phyloP scores from a whole-genome alignment of 2,888 invertebrate genomes.

The Drosophila prolongata region DNA sequence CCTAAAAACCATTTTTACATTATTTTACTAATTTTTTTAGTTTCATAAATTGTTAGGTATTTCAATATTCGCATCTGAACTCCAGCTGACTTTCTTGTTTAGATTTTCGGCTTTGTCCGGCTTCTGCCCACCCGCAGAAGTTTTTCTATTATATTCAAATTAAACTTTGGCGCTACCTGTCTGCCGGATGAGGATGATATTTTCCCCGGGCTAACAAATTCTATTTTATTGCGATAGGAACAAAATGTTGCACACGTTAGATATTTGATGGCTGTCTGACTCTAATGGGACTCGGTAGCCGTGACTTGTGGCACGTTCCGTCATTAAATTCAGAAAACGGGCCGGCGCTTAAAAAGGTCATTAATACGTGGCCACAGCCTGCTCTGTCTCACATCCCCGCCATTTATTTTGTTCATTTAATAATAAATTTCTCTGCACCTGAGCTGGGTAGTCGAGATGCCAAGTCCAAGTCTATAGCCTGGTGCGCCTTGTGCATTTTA shows the following conservation, averaged over 20 bases:
- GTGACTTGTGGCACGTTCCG: slow-evolving; percentile 60
- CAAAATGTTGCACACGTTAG: slow-evolving; percentile 26
- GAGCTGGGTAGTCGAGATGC: slow-evolving; percentile 11
- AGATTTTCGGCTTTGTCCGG: slow-evolving; percentile 15
- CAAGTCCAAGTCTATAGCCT: slow-evolving; percentile 1
- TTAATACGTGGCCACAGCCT: slow-evolving; percentile 42
- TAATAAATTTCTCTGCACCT: slow-evolving; percentile 61
- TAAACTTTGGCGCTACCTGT: slow-evolving; percentile 63
- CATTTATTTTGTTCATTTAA: slow-evolving; percentile 47
- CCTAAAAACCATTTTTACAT: no score
- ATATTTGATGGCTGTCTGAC: slow-evolving; percentile 38
- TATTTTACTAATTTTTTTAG: no score
- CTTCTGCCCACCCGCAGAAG: slow-evolving; percentile 46
- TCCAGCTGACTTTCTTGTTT: not conserved
- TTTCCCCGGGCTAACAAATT: slow-evolving; percentile 36
- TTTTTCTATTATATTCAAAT: slow-evolving; percentile 81
- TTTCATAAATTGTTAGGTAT: not conserved
- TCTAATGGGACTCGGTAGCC: slow-evolving; percentile 25
- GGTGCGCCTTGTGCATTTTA: slow-evolving; percentile 53
- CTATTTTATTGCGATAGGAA: slow-evolving; percentile 36
- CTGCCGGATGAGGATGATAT: slow-evolving; percentile 1
- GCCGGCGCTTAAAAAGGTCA: slow-evolving; percentile 36
- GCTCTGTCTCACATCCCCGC: slow-evolving; percentile 6
- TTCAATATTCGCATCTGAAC: slow-evolving; percentile 5
- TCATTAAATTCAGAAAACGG: slow-evolving; percentile 55